Evolutionary conservation across 2,888 invertebrate genomes (phyloP), one percentile per base, ranked within the genome.

Genomic region (Plagodis dolabraria): DNA sequence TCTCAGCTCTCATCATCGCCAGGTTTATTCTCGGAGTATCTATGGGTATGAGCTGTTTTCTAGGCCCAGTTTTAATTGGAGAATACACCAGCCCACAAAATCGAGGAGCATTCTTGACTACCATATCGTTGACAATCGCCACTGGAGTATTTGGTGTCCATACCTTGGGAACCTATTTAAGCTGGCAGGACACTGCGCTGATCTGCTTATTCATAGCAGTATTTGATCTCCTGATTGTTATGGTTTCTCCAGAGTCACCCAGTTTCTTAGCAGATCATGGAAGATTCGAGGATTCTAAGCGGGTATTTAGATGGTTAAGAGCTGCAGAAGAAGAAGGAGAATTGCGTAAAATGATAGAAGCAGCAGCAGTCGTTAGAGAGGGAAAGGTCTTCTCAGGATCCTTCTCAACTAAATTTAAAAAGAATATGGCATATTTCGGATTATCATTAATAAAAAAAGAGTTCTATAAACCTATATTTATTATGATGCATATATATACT

Each of bases 231-330:
- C 7, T 80, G 0, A 76, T 82, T n/a, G 73, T 78, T 0, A 61
- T 78, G 22, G 74, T 67, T 51, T 79, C 82, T 4, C 94, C 94
- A 0, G 95, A 95, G 79, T 93, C 95, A 2, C 95, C 95, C 0
- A 87, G 89, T 53, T 95, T 94, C 94, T 72, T 95, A 22, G 85
- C 94, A 0, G 87, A 92, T 22, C 93, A 93, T 59, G 93, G 92
- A 5, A 85, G 87, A 11, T 76, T 86, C 0, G 86, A 87, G 0
- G 90, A 94, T 46, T 94, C 95, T 0, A 85, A 87, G 60, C 74
- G 79, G n/a, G 85, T 93, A 0, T 93, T 94, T 33, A 82, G 87
- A 47, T 94, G 91, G 86, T 87, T 94, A 48, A 83, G 94, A 65
- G 94, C 94, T 5, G 72, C 79, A 9, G 75, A 74, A 0, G 78